Percentiles rank a stretch among this genome's conserved stretches.
Evolutionary conservation across 2,888 invertebrate species (phyloP).

Genomic region (Glomeris marginata): DNA sequence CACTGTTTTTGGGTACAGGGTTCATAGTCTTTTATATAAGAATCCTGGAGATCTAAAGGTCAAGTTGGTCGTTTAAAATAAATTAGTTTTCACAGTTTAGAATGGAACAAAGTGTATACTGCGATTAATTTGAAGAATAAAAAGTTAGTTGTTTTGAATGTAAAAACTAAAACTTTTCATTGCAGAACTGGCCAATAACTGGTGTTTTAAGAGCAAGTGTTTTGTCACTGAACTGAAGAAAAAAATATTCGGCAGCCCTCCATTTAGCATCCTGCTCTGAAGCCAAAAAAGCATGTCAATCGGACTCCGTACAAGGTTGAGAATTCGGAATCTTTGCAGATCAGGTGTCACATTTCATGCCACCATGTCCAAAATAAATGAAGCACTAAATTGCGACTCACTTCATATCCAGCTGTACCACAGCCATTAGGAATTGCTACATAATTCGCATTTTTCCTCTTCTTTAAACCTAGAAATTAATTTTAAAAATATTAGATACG

Average conservation of each 20-base stretch:
- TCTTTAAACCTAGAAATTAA: slow-evolving; percentile 37
- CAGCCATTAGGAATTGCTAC: slow-evolving; percentile 65
- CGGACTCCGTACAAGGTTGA: too few relatives aligned
- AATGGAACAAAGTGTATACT: too few relatives aligned
- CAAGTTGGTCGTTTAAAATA: too few relatives aligned
- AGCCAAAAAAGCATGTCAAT: neutral
- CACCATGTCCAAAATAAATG: slow-evolving; percentile 9
- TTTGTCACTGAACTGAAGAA: neutral
- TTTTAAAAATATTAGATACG: neutral
- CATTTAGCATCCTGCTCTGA: neutral
- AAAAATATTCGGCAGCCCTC: neutral
- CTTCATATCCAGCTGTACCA: slow-evolving; percentile 61
- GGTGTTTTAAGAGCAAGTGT: neutral
- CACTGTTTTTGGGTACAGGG: too few relatives aligned
- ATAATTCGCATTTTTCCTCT: slow-evolving; percentile 55
- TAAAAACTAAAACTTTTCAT: too few relatives aligned
- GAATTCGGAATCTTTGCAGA: slow-evolving; percentile 2
- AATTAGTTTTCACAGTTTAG: too few relatives aligned
- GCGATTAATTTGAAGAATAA: too few relatives aligned
- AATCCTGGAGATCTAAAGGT: too few relatives aligned
- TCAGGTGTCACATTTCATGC: slow-evolving; percentile 4
- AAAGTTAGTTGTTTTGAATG: too few relatives aligned
- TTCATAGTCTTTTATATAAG: too few relatives aligned
- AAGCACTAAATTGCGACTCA: slow-evolving; percentile 31
- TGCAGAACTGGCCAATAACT: too few relatives aligned